These are phyloP conservation scores for Geotrupes spiniger DNA, from an alignment of 2,888 invertebrate genomes.

Conservation along the genomic window DNA sequence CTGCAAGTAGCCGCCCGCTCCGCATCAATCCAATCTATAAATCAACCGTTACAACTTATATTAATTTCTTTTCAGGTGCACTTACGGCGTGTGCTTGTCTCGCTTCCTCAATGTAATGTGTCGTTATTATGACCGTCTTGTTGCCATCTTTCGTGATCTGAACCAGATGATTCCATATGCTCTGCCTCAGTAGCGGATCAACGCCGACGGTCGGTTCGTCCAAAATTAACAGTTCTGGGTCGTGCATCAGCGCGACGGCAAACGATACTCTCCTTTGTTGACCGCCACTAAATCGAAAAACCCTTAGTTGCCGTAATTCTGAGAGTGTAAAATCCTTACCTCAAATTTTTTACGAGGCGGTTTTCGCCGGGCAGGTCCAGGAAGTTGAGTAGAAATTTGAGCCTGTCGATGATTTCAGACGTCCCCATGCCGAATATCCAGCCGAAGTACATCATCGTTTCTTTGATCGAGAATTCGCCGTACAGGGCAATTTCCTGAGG, in stretches of 20 bases:
- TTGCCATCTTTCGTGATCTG: slow-evolving; percentile 85
- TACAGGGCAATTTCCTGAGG: slow-evolving; percentile 90
- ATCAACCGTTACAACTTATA: not conserved
- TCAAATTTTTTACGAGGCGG: slow-evolving; percentile 74
- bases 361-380: slow-evolving; percentile 86
- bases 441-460: slow-evolving; percentile 95
- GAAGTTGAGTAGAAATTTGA: slow-evolving; percentile 84
- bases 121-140: slow-evolving; percentile 89
- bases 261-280: slow-evolving; percentile 90
- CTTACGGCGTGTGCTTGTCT: slow-evolving; percentile 84
- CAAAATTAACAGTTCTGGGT: slow-evolving; percentile 85
- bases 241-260: slow-evolving; percentile 89
- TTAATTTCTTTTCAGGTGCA: not conserved
- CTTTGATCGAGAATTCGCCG: slow-evolving; percentile 89
- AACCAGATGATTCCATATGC: slow-evolving; percentile 92
- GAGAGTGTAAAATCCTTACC: slow-evolving; percentile 19
- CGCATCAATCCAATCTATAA: slow-evolving; percentile 92
- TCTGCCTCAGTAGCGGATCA: slow-evolving; percentile 84
- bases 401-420: slow-evolving; percentile 73
- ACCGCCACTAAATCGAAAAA: slow-evolving; percentile 66
- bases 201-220: slow-evolving; percentile 94
- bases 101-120: slow-evolving; percentile 96
- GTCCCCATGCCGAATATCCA: slow-evolving; percentile 93
- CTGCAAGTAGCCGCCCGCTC: slow-evolving; percentile 84
- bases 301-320: not conserved